Base-by-base conservation (phyloP, 2,113 vertebrate genomes). In the Poicephalus gulielmi region DNA sequence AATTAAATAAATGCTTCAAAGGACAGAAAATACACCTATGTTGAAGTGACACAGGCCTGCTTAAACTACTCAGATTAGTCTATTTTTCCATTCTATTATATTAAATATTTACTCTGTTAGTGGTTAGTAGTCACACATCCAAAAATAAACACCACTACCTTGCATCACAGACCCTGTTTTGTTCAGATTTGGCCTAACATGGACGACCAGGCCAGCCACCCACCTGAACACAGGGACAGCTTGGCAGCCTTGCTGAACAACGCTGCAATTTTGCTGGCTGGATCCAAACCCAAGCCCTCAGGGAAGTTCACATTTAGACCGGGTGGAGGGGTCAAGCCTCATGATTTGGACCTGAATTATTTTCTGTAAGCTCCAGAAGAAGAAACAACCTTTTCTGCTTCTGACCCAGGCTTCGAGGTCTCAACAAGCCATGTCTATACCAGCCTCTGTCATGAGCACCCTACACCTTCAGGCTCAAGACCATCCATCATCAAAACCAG, bases 31-130 rank as follows among this genome's bases (percentile, higher is more conserved):
- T 8, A 35, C 35, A 49, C 11, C 24, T 64, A 52, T 9, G 12
- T 0, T 37, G n/a, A 82, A 71, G 76, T 27, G n/a, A 87, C 86
- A 82, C 37, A 23, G 23, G 11, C 43, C 64, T 86, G 68, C 75
- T 39, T 27, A 50, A 93, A 71, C 18, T 66, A 31, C 69, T 62
- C 30, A 16, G 49, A 53, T 62, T 43, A 52, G 33, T 50, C 62
- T 83, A 50, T 59, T 96, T 95, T 88, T 75, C 75, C 85, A 55
- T 82, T 68, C 64, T 95, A 63, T 94, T 86, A 70, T 94, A 83
- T 92, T 94, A 96, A 96, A 95, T 95, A 94, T 92, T 96, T 91
- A 87, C 90, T 92, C 86, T 83, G 91, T 37, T 64, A 30, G 94
- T 77, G 87, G 92, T 89, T 66, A 69, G 86, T 7, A 82, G 70